These are phyloP conservation scores for Crocidura indochinensis DNA, from an alignment of 2,797 vertebrate species.

Conservation along the genomic window DNA sequence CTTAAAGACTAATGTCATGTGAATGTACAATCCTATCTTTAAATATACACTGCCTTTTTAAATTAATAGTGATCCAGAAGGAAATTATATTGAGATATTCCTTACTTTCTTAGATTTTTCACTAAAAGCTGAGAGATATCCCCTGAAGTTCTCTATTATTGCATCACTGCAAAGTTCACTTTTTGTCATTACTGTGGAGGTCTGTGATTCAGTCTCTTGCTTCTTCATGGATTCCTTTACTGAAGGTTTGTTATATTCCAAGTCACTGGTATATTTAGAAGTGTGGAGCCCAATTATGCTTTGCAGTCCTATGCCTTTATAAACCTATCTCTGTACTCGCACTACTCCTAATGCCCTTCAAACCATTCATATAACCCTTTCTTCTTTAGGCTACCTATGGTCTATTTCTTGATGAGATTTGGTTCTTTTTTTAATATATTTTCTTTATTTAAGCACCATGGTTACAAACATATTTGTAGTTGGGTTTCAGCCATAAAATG, in stretches of 20 bases:
- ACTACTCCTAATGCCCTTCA: neutral
- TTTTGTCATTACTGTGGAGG: neutral
- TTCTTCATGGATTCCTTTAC: neutral
- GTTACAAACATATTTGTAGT: too few relatives aligned
- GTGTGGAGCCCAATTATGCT: neutral
- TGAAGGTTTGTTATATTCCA: neutral
- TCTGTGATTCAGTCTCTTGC: neutral
- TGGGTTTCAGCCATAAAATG: too few relatives aligned
- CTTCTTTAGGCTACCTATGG: neutral
- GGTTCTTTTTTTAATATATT: neutral
- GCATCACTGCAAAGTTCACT: too few relatives aligned
- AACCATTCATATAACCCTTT: neutral
- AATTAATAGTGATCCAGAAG: neutral
- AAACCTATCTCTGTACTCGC: neutral
- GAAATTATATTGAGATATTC: conserved; percentile 15
- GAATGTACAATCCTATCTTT: neutral
- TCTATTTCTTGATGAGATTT: neutral
- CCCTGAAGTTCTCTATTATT: neutral
- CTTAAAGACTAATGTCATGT: neutral
- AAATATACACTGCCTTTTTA: neutral
- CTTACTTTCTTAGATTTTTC: neutral
- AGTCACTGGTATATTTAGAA: neutral
- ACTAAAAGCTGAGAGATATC: neutral
- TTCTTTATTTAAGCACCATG: too few relatives aligned
- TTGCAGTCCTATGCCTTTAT: neutral